Evolutionary conservation across 2,797 vertebrate genomes (phyloP).

Genomic region (Acanthurus leucopareius): DNA sequence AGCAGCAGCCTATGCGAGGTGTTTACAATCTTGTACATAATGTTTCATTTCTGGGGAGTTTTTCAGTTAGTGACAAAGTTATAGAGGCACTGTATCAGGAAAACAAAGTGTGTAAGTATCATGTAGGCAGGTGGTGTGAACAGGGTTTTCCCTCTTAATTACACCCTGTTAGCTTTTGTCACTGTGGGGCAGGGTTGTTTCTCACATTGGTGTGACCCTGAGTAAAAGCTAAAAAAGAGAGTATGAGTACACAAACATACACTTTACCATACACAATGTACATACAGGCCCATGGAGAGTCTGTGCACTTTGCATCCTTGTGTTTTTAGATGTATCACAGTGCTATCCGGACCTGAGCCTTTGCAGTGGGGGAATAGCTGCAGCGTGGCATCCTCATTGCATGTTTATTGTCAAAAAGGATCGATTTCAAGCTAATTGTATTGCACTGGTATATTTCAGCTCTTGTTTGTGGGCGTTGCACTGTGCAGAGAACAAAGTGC

Average conservation of each 20-base stretch:
- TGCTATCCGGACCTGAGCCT: conserved; percentile 9
- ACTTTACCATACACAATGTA: neutral
- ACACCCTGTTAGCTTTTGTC: conserved; percentile 39
- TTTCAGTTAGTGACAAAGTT: no score
- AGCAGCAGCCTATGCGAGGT: no score
- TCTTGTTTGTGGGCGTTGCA: conserved; percentile 9
- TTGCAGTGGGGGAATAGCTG: conserved; percentile 41
- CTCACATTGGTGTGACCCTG: conserved; percentile 34
- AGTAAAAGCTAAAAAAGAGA: conserved; percentile 14
- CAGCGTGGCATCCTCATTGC: conserved; percentile 18
- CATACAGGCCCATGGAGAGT: conserved; percentile 5
- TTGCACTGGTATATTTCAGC: conserved; percentile 6
- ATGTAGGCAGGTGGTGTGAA: no score
- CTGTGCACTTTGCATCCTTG: neutral
- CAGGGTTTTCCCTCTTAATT: conserved; percentile 37
- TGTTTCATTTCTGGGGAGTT: conserved; percentile 22
- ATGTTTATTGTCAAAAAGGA: conserved; percentile 1
- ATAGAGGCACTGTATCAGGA: no score
- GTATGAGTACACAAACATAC: conserved; percentile 9
- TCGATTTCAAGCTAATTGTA: neutral
- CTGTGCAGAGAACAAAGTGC: conserved; percentile 24
- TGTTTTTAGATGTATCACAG: conserved; percentile 5
- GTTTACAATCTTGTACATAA: conserved; percentile 32
- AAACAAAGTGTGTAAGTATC: no score
- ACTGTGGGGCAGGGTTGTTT: conserved; percentile 31